phyloP scores from a whole-genome alignment of 1,140 invertebrate genomes.

The Scaptomyza graminum region DNA sequence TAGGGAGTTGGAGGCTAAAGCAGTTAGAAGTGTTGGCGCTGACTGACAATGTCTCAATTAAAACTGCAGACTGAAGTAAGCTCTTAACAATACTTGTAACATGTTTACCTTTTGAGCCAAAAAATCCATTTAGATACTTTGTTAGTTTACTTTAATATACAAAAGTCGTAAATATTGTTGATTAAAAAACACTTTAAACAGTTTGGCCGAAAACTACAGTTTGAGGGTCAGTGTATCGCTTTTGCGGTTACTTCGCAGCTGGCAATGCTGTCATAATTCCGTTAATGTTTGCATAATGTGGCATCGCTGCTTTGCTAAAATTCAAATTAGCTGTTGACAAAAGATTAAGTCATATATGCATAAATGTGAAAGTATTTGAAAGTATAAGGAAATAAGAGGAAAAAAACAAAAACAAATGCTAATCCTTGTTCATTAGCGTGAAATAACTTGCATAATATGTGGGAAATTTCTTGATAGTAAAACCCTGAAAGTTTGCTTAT shows the following conservation, averaged over 20 bases:
- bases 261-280: constrained; percentile 25
- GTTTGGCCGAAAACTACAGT: background rate
- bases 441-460: no score
- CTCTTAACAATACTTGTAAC: constrained; percentile 23
- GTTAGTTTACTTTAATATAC: background rate
- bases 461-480: no score
- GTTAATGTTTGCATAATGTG: constrained; percentile 22
- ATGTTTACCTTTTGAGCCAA: constrained; percentile 26
- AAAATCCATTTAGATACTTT: background rate
- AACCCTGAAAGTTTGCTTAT: constrained; percentile 44
- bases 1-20: constrained; percentile 18
- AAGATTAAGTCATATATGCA: background rate
- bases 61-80: constrained; percentile 43
- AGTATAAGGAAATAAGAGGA: background rate
- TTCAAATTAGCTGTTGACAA: constrained; percentile 4
- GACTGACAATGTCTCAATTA: constrained; percentile 50
- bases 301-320: constrained; percentile 22
- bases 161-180: background rate
- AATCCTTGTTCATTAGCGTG: background rate
- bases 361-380: constrained; percentile 21
- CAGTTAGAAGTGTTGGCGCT: constrained; percentile 41
- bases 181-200: no score
- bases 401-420: background rate
- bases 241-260: background rate
- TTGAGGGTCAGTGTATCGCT: background rate